A percentile compares a stretch with the other conserved stretches of the same genome.
Evolutionary conservation across 2,888 invertebrate genomes (phyloP).

Genomic region (Cerastis leucographa): DNA sequence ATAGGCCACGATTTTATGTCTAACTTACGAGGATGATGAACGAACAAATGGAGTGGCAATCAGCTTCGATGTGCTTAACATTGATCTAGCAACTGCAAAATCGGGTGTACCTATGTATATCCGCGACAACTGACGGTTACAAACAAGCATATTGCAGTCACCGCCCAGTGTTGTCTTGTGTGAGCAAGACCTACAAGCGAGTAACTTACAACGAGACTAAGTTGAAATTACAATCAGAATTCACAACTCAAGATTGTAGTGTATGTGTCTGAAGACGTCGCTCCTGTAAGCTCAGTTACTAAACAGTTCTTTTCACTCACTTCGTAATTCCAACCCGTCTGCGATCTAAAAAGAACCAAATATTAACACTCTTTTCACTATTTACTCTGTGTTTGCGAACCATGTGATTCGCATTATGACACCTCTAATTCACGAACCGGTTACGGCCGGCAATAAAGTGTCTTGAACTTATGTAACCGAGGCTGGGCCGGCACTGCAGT

Average conservation of each 20-base stretch:
- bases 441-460: constrained; percentile 66
- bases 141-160: background rate
- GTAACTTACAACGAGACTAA: no score
- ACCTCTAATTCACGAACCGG: constrained; percentile 74
- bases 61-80: background rate
- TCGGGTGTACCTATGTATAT: no score
- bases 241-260: background rate
- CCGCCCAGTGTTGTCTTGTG: background rate
- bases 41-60: constrained; percentile 18
- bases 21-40: background rate
- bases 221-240: background rate
- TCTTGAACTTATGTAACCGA: constrained; percentile 69
- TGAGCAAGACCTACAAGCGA: background rate
- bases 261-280: background rate
- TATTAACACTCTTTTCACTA: constrained; percentile 22
- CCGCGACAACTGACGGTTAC: background rate
- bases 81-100: background rate
- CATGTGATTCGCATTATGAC: constrained; percentile 76
- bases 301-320: background rate
- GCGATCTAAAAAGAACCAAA: no score
- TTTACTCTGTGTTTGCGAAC: constrained; percentile 41
- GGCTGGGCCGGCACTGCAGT: constrained; percentile 53
- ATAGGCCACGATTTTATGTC: constrained; percentile 3
- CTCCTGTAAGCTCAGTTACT: background rate
- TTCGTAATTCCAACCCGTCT: background rate